Percentiles rank a stretch among this genome's conserved stretches.
Evolutionary conservation across 1,140 invertebrate species (phyloP).

Genomic region (Bombus terrestris): DNA sequence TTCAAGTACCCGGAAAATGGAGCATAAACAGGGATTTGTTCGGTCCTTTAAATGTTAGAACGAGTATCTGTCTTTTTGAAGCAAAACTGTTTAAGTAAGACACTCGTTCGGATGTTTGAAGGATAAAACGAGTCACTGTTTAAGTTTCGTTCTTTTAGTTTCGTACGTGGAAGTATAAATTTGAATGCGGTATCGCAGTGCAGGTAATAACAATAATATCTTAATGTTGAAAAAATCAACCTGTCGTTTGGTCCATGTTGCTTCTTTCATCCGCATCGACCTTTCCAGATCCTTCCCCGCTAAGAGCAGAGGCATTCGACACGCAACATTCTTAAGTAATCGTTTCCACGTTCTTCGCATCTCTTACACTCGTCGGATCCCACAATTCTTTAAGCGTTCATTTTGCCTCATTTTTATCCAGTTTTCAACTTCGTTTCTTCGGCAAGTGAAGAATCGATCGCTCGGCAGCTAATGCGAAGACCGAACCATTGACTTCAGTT

Average conservation of each 20-base stretch:
- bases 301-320: slow-evolving; percentile 14
- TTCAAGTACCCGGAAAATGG: neutral
- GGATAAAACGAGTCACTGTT: too few species aligned
- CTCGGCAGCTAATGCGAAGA: neutral
- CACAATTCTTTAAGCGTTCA: neutral
- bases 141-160: too few species aligned
- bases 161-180: too few species aligned
- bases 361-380: slow-evolving; percentile 13
- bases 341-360: slow-evolving; percentile 30
- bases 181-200: too few species aligned
- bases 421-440: neutral
- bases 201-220: neutral
- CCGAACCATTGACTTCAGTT: neutral
- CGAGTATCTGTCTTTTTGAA: neutral
- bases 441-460: neutral
- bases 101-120: neutral
- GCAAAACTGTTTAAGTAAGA: neutral
- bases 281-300: neutral
- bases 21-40: neutral
- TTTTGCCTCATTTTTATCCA: neutral
- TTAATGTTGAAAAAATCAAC: neutral
- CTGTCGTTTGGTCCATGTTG: neutral
- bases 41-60: neutral
- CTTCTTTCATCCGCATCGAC: neutral
- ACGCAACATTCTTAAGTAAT: slow-evolving; percentile 29